Percentiles rank a stretch among this genome's conserved stretches.
Conservation (phyloP, 2,113 vertebrate genomes). For the Micronycteris hirsuta region DNA sequence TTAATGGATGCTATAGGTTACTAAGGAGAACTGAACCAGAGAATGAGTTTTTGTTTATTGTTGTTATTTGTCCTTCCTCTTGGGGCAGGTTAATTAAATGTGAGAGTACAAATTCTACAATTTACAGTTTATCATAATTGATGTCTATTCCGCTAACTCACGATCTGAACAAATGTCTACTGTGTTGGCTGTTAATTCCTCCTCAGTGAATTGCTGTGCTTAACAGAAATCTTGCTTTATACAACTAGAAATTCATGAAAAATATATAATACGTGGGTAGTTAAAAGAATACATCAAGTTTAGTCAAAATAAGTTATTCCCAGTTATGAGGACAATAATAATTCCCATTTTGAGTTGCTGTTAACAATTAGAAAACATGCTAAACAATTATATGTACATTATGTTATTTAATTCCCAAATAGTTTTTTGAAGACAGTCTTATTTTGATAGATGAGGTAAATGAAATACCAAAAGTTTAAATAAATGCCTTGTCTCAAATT, state of each 20-base stretch:
- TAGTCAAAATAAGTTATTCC: neutral
- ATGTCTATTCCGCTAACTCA: neutral
- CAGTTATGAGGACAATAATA: neutral
- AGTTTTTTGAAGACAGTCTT: neutral
- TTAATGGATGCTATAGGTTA: neutral
- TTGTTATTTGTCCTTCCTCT: neutral
- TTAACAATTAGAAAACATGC: neutral
- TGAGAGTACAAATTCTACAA: neutral
- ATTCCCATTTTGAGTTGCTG: neutral
- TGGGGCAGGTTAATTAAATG: conserved; percentile 8
- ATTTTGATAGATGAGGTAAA: neutral
- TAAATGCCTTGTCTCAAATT: neutral
- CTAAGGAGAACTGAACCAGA: neutral
- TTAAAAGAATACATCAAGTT: neutral
- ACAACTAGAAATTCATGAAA: neutral
- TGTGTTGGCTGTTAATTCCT: neutral
- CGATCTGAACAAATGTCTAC: neutral
- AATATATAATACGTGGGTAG: neutral
- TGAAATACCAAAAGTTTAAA: neutral
- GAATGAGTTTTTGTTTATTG: neutral
- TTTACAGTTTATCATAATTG: neutral
- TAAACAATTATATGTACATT: neutral
- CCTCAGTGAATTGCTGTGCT: neutral
- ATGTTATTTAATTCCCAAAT: neutral
- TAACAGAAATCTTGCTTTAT: conserved; percentile 1